These are phyloP conservation scores for Antidorcas marsupialis DNA, from an alignment of 2,113 vertebrate species.

Conservation along the genomic window DNA sequence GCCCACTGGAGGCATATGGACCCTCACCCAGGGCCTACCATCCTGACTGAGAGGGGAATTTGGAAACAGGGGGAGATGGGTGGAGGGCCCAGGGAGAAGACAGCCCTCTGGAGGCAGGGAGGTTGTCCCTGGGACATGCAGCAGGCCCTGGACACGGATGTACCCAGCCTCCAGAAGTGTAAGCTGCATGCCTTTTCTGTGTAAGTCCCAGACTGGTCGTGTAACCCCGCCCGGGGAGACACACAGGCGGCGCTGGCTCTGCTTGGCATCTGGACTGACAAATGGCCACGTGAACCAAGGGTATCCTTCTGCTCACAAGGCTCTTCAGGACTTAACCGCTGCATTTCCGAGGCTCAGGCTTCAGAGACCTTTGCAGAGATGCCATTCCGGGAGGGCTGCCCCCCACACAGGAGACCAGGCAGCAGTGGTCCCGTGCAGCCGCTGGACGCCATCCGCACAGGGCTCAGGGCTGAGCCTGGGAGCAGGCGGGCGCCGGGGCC, in stretches of 20 bases:
- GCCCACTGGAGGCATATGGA: background rate
- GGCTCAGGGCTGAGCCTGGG: background rate
- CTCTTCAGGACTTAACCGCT: background rate
- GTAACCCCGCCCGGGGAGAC: rapidly evolving
- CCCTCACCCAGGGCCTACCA: rapidly evolving
- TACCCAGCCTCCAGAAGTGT: background rate
- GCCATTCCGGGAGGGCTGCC: rapidly evolving
- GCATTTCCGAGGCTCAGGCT: background rate
- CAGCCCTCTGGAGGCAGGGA: background rate
- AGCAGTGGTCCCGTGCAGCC: background rate
- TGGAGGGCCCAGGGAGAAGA: background rate
- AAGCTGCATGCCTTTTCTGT: rapidly evolving
- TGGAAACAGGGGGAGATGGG: background rate
- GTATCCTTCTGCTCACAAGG: background rate
- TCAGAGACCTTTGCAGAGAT: no score
- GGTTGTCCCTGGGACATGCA: background rate
- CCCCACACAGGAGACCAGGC: rapidly evolving
- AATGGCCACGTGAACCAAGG: rapidly evolving
- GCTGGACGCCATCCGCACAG: rapidly evolving
- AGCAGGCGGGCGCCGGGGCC: rapidly evolving
- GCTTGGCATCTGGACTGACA: background rate
- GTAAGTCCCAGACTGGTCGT: no score
- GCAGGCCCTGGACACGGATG: rapidly evolving
- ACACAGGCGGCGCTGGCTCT: rapidly evolving
- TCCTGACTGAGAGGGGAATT: background rate